Percentiles rank a stretch among this genome's conserved stretches.
Evolutionary conservation across 2,797 vertebrate genomes (phyloP).

Genomic region (Myotis vivesi): DNA sequence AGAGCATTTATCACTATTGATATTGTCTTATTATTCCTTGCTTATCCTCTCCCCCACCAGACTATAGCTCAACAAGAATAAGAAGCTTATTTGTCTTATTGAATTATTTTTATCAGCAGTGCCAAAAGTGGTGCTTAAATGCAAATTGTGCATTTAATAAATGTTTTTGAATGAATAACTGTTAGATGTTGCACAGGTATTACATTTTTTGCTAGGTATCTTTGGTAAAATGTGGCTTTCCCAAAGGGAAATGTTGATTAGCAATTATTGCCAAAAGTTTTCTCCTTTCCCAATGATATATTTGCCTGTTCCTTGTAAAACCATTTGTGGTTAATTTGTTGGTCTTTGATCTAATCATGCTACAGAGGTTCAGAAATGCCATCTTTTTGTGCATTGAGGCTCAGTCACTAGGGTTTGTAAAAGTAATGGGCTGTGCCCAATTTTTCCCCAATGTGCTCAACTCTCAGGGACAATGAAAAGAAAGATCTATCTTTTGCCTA

Average conservation of each 20-base stretch:
- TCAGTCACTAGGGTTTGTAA: conserved; percentile 71
- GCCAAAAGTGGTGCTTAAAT: not conserved
- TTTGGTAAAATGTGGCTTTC: not conserved
- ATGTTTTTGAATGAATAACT: not conserved
- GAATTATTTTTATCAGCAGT: not conserved
- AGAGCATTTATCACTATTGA: not conserved
- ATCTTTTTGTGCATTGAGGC: conserved; percentile 72
- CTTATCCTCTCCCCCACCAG: not conserved
- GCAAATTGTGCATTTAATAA: not conserved
- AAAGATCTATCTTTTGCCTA: conserved; percentile 77
- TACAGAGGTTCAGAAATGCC: conserved; percentile 67
- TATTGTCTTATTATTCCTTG: not conserved
- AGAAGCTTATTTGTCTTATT: not conserved
- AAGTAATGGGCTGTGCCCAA: conserved; percentile 79
- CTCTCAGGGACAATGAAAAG: conserved; percentile 73
- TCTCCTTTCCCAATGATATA: conserved; percentile 60
- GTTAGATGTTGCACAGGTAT: not conserved
- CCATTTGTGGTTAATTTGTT: conserved; percentile 75
- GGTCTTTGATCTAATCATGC: conserved; percentile 75
- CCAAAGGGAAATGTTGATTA: conserved; percentile 61
- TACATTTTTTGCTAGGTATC: not conserved
- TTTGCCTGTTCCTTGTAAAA: conserved; percentile 71
- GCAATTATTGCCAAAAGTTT: conserved; percentile 60
- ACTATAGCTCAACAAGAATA: not conserved
- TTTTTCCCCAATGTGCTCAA: conserved; percentile 74